phyloP scores from a whole-genome alignment of 2,113 vertebrate species.

The Arenaria interpres region DNA sequence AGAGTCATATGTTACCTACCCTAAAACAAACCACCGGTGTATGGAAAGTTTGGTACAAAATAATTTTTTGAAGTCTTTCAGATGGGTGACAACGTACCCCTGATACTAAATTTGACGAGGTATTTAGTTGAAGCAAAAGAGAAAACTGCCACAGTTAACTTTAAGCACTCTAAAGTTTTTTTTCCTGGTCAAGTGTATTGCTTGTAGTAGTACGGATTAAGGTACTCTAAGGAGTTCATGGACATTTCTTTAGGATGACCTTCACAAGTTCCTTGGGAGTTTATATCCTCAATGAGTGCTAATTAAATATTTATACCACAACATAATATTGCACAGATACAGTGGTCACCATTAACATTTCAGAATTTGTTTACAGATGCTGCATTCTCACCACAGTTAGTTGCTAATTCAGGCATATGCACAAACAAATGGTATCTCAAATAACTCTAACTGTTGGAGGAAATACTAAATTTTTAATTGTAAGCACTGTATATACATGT shows the following conservation, averaged over 20 bases:
- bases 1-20: not conserved
- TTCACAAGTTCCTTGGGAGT: not conserved
- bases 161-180: not conserved
- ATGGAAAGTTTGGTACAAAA: not conserved
- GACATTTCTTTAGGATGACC: not conserved
- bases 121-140: not conserved
- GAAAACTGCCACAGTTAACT: not conserved
- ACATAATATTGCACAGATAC: not conserved
- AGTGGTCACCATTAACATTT: not conserved
- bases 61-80: not conserved
- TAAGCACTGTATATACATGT: not conserved
- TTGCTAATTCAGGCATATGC: not conserved
- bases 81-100: fast-evolving
- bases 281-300: not conserved
- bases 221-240: not conserved
- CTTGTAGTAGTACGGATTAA: not conserved
- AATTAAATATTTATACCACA: slow-evolving; percentile 48
- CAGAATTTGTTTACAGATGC: not conserved
- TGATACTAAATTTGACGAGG: not conserved
- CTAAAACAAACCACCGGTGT: not conserved
- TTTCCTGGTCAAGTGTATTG: not conserved
- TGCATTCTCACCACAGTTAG: not conserved
- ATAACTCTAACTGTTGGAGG: not conserved
- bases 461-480: slow-evolving; percentile 26
- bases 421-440: not conserved